phyloP scores from a whole-genome alignment of 1,140 invertebrate genomes.

The Brachionus koreanus region DNA sequence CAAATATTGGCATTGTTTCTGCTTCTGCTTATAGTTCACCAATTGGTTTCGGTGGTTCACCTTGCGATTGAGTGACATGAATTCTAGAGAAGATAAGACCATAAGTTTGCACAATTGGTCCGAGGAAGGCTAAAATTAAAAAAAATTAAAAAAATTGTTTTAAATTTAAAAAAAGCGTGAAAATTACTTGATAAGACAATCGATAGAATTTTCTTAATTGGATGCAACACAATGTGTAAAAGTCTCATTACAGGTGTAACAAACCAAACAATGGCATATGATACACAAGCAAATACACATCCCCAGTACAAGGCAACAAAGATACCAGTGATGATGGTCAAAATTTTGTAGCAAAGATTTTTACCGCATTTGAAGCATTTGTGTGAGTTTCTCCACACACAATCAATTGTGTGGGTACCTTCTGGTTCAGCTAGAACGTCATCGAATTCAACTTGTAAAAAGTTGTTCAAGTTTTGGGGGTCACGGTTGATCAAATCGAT shows the following conservation, averaged over 20 bases:
- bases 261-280: too few species aligned
- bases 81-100: conserved; percentile 14
- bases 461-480: conserved; percentile 46
- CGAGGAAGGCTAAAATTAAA: neutral
- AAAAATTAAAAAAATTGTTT: neutral
- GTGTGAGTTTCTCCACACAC: too few species aligned
- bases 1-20: neutral
- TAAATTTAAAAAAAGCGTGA: neutral
- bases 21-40: neutral
- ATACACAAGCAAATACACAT: too few species aligned
- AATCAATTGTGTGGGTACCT: too few species aligned
- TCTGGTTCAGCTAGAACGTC: conserved; percentile 74
- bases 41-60: conserved; percentile 37
- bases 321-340: too few species aligned
- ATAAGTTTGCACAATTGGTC: neutral
- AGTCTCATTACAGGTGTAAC: too few species aligned
- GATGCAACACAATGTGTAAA: too few species aligned
- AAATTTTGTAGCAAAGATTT: too few species aligned
- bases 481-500: conserved; percentile 45
- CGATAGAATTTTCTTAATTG: conserved; percentile 49
- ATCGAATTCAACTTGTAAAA: too few species aligned
- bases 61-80: conserved; percentile 19
- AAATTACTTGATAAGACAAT: conserved; percentile 45
- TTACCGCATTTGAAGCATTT: too few species aligned
- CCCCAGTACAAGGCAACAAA: too few species aligned